Conservation (phyloP, 2,888 invertebrate genomes). For the Amphiduros pacificus region DNA sequence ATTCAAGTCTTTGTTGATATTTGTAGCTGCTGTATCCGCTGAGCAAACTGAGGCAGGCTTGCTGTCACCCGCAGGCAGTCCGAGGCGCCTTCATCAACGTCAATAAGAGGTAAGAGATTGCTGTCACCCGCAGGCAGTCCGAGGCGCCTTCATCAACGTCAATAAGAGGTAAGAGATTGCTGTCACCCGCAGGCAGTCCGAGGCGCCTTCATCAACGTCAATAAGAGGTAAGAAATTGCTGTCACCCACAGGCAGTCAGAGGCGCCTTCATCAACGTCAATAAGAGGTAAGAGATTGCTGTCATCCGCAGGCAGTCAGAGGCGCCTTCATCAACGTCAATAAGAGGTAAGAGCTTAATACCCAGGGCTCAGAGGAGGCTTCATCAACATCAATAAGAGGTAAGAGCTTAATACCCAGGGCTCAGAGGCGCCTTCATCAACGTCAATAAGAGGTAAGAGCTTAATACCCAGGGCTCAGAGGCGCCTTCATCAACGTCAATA, state of each 20-base stretch:
- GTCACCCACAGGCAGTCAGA: constrained; percentile 69
- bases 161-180: constrained; percentile 65
- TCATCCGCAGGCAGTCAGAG: constrained; percentile 69
- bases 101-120: constrained; percentile 65
- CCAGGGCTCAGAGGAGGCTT: too few species aligned
- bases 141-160: constrained; percentile 64
- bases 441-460: too few species aligned
- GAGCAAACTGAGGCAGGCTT: constrained; percentile 71
- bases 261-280: constrained; percentile 64
- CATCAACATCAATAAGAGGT: too few species aligned
- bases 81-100: constrained; percentile 64
- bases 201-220: constrained; percentile 64
- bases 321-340: constrained; percentile 64
- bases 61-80: constrained; percentile 71
- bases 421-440: too few species aligned
- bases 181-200: constrained; percentile 70
- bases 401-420: too few species aligned
- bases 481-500: too few species aligned
- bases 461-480: too few species aligned
- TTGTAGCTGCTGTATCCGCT: constrained; percentile 68
- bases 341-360: constrained; percentile 41
- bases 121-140: constrained; percentile 70
- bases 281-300: constrained; percentile 66
- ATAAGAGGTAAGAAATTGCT: constrained; percentile 63
- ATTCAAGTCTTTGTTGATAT: neutral